Evolutionary conservation across 37 sponge, comb jelly and placozoan genomes (phyloP).

Genomic region (Chondrilla cf. caribensis): DNA sequence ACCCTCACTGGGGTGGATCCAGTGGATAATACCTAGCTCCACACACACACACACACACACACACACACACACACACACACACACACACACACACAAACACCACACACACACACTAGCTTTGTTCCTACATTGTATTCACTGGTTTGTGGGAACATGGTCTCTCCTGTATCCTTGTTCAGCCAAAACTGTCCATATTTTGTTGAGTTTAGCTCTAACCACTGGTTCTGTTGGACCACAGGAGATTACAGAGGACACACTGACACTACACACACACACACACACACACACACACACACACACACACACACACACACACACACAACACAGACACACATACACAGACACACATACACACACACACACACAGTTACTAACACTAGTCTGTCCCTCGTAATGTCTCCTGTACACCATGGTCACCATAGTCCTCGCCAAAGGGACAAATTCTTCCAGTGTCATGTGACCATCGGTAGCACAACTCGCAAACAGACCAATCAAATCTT

Average conservation of each 20-base stretch:
- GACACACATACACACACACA: slow-evolving; percentile 1
- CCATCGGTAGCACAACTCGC: slow-evolving; percentile 15
- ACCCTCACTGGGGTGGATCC: too few species aligned
- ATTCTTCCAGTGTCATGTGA: slow-evolving; percentile 52
- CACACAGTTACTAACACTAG: background rate
- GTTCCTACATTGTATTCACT: too few species aligned
- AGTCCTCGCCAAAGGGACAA: slow-evolving; percentile 47
- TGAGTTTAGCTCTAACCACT: slow-evolving; percentile 74
- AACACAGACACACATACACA: background rate
- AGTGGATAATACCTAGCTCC: too few species aligned
- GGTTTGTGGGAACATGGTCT: slow-evolving; percentile 27
- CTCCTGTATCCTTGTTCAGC: slow-evolving; percentile 66
- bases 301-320: slow-evolving; percentile 6
- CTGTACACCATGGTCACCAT: slow-evolving; percentile 73
- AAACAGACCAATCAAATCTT: slow-evolving; percentile 43
- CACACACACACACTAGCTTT: too few species aligned
- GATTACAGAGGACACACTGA: background rate
- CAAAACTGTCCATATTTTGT: slow-evolving; percentile 58
- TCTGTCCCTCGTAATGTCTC: slow-evolving; percentile 26
- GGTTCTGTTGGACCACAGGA: background rate
- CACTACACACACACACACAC: slow-evolving; percentile 14
- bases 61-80: too few species aligned
- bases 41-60: too few species aligned
- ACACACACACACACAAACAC: too few species aligned
- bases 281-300: slow-evolving; percentile 13